Percentiles rank a stretch among this genome's conserved stretches.
Evolutionary conservation across 2,797 vertebrate species (phyloP).

Genomic region (Caiman crocodilus): DNA sequence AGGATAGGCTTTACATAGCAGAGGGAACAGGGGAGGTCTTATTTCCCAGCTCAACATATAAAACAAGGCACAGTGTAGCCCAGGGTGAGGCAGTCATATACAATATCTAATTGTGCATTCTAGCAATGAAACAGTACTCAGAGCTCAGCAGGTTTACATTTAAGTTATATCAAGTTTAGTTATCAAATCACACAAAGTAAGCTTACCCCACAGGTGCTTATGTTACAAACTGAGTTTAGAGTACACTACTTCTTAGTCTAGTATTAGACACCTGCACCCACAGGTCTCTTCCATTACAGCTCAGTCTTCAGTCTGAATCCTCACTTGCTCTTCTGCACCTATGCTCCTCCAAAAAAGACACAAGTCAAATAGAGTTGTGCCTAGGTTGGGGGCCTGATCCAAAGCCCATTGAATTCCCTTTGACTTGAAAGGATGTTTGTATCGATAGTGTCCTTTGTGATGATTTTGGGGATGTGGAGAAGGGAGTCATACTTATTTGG

Average conservation of each 20-base stretch:
- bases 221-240: background rate
- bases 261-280: background rate
- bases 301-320: background rate
- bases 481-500: background rate
- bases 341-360: background rate
- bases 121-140: background rate
- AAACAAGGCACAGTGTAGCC: background rate
- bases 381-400: background rate
- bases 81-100: background rate
- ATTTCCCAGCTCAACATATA: background rate
- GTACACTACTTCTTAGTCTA: background rate
- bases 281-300: background rate
- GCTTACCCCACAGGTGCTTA: background rate
- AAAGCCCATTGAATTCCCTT: background rate
- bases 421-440: background rate
- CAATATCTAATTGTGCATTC: background rate
- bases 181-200: background rate
- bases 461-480: background rate
- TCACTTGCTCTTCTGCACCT: background rate
- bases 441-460: background rate
- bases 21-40: background rate
- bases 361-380: background rate
- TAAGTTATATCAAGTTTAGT: background rate
- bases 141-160: background rate
- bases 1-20: background rate